Base-by-base conservation (phyloP, 2,888 invertebrate genomes). In the Aphrophora alni region DNA sequence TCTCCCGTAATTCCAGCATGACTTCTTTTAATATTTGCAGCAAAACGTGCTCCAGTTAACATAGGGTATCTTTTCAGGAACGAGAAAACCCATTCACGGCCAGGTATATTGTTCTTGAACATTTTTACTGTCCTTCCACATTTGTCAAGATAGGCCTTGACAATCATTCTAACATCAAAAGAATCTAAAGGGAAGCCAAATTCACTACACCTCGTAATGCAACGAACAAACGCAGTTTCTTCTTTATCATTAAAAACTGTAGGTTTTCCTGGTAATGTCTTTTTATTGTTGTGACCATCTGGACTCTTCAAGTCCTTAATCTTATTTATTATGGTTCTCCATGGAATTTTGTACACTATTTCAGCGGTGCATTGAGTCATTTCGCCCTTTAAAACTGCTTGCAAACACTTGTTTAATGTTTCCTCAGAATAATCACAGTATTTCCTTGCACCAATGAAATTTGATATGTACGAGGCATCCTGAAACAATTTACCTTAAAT, bases 91-190 rank as follows among this genome's bases (percentile, higher is more conserved):
- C n/a, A n/a, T n/a, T n/a, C n/a, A n/a, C n/a, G n/a, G n/a, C n/a
- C n/a, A n/a, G n/a, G n/a, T n/a, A n/a, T n/a, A n/a, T n/a, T 86
- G 80, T 85, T 82, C 80, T 81, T 84, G 78, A 86, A 86, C 28
- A 51, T 25, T 17, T 33, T 68, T 27, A 82, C 81, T 27, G 26
- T 79, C 24, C 80, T 76, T 10, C 82, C 78, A 70, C 73, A 74
- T 75, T 81, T 78, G 51, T 82, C 79, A 27, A 82, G 38, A 44
- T 82, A 83, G 69, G 80, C 38, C 73, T n/a, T n/a, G n/a, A n/a
- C n/a, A n/a, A n/a, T n/a, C n/a, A n/a, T n/a, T n/a, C n/a, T n/a
- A n/a, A n/a, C n/a, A n/a, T 82, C 83, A 38, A 79, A 44, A 78
- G 77, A 78, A 26, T 82, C 82, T 7, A 86, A 38, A 51, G 86